phyloP scores from a whole-genome alignment of 2,797 vertebrate genomes.

The Takifugu rubripes region DNA sequence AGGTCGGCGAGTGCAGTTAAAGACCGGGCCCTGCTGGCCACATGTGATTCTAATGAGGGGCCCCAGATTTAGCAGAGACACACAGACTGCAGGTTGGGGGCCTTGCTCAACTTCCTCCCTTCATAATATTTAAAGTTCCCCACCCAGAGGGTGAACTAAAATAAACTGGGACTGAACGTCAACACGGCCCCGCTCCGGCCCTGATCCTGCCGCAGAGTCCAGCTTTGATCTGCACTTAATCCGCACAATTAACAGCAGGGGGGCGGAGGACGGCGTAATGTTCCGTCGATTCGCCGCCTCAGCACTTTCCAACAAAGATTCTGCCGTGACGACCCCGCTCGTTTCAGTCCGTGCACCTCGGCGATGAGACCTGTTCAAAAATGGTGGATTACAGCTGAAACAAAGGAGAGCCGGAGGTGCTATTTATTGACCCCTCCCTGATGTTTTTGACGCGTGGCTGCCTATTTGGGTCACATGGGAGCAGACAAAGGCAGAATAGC shows the following conservation, averaged over 20 bases:
- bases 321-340: not conserved
- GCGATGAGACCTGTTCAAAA: constrained; percentile 18
- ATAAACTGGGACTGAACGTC: constrained; percentile 65
- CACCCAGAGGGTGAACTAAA: constrained; percentile 73
- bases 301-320: constrained; percentile 1
- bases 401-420: constrained; percentile 57
- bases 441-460: constrained; percentile 68
- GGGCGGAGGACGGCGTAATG: constrained; percentile 49
- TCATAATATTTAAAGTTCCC: constrained; percentile 78
- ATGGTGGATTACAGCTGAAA: constrained; percentile 17
- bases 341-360: not conserved
- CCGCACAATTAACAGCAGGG: constrained; percentile 56
- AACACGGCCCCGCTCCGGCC: constrained; percentile 48
- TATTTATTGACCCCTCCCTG: constrained; percentile 51
- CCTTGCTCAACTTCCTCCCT: constrained; percentile 71
- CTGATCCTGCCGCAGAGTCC: constrained; percentile 45
- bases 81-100: constrained; percentile 44
- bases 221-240: constrained; percentile 70
- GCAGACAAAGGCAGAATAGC: constrained; percentile 60
- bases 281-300: constrained; percentile 45
- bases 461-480: constrained; percentile 73
- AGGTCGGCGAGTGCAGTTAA: constrained; percentile 43
- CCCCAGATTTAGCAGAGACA: constrained; percentile 45
- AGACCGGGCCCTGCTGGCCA: constrained; percentile 30
- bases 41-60: constrained; percentile 73